A percentile compares a stretch with the other conserved stretches of the same genome.
These are phyloP conservation scores for Rhyacophila brunnea DNA, from an alignment of 1,140 invertebrate species.

Conservation along the genomic window DNA sequence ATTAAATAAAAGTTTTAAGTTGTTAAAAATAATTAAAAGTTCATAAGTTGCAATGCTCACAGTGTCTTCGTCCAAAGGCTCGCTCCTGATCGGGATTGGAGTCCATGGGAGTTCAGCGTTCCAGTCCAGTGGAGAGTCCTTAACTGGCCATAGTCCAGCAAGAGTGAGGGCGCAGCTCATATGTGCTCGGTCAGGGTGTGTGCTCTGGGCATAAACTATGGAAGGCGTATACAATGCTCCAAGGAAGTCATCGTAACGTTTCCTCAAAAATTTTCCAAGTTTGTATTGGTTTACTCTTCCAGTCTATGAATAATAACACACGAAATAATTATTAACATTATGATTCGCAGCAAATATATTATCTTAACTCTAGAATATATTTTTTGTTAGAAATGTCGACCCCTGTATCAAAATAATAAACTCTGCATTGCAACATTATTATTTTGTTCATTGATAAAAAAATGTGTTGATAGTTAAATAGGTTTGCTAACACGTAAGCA, in stretches of 20 bases:
- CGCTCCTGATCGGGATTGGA: constrained; percentile 69
- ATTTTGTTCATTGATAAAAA: no score
- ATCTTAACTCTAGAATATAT: no score
- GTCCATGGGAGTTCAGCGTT: constrained; percentile 68
- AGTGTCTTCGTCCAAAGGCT: constrained; percentile 61
- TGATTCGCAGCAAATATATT: no score
- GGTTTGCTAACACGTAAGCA: no score
- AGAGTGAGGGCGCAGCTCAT: constrained; percentile 71
- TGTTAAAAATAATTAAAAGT: no score
- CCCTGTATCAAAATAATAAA: no score
- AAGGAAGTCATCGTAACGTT: constrained; percentile 62
- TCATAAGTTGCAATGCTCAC: no score
- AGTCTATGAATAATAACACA: constrained; percentile 53
- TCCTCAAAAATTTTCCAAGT: constrained; percentile 61
- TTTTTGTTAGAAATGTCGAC: no score
- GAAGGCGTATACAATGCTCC: constrained; percentile 60
- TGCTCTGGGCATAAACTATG: constrained; percentile 66
- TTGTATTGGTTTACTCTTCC: constrained; percentile 65
- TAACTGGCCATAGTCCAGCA: constrained; percentile 69
- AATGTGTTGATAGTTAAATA: no score
- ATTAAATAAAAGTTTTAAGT: no score
- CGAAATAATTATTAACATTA: no score
- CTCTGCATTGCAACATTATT: no score
- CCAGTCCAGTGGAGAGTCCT: constrained; percentile 58
- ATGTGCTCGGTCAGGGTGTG: constrained; percentile 71